Evolutionary conservation across 2,888 invertebrate genomes (phyloP).

Genomic region (Epicampocera succincta): DNA sequence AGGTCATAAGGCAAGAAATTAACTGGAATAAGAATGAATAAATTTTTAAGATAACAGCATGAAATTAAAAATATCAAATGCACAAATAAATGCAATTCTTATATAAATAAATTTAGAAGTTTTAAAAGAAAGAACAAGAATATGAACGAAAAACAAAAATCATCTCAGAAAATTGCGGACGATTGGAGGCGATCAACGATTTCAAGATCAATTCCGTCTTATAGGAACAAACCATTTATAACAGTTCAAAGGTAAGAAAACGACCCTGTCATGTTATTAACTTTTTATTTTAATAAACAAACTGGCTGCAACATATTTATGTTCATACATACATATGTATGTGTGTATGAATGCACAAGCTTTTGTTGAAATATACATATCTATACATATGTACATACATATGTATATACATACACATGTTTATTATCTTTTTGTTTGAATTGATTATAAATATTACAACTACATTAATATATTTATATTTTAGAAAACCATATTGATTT

Average conservation of each 20-base stretch:
- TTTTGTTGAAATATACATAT: too few species aligned
- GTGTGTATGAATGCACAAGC: too few species aligned
- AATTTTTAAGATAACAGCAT: constrained; percentile 13
- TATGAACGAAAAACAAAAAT: constrained; percentile 11
- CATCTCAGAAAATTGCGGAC: constrained; percentile 53
- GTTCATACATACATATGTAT: too few species aligned
- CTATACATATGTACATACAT: too few species aligned
- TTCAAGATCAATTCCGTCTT: constrained; percentile 77
- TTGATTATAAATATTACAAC: too few species aligned
- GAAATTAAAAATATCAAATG: neutral
- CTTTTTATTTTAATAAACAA: too few species aligned
- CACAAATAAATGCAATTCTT: neutral
- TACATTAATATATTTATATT: too few species aligned
- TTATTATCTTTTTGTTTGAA: too few species aligned
- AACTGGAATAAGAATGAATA: constrained; percentile 29
- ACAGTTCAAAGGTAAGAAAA: constrained; percentile 74
- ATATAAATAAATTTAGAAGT: constrained; percentile 11
- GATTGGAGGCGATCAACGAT: constrained; percentile 77
- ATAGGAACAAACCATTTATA: constrained; percentile 73
- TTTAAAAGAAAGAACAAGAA: neutral
- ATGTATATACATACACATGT: too few species aligned
- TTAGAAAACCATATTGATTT: too few species aligned
- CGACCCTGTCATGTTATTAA: too few species aligned
- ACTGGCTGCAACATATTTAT: too few species aligned
- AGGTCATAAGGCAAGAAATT: constrained; percentile 2